Conservation (phyloP, 2,888 invertebrate species). For the Carterocephalus palaemon region DNA sequence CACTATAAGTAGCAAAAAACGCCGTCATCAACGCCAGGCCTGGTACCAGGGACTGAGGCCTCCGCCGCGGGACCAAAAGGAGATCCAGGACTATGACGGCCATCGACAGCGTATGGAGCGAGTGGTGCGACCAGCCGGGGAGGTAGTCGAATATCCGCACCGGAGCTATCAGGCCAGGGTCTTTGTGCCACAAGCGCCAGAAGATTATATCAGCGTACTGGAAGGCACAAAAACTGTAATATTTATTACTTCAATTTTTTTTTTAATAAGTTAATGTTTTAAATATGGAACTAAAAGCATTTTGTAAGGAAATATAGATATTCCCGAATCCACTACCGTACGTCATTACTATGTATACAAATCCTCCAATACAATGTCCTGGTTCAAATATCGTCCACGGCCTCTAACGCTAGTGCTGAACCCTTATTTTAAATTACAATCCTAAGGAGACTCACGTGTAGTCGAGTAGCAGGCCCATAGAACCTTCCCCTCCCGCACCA, state of each 20-base stretch:
- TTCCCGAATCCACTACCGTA: no score
- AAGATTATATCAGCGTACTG: slow-evolving; percentile 44
- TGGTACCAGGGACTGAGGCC: slow-evolving; percentile 37
- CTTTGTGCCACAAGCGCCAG: slow-evolving; percentile 41
- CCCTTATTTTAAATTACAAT: no score
- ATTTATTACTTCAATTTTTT: not conserved
- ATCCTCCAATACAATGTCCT: no score
- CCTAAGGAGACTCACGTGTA: no score
- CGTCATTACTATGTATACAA: no score
- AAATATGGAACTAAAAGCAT: no score
- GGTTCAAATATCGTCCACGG: no score
- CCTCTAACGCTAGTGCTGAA: no score
- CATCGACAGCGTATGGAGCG: slow-evolving; percentile 45
- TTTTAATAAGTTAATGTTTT: not conserved
- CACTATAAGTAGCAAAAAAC: slow-evolving; percentile 36
- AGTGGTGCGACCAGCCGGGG: slow-evolving; percentile 48
- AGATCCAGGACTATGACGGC: slow-evolving; percentile 40
- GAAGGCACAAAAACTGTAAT: no score
- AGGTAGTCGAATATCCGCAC: slow-evolving; percentile 40
- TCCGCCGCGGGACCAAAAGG: slow-evolving; percentile 41
- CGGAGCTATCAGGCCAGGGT: slow-evolving; percentile 39
- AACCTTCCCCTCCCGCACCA: no score
- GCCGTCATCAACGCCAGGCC: slow-evolving; percentile 32
- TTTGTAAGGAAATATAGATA: no score
- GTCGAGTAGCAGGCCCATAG: no score